These are phyloP conservation scores for Micrasema minimum DNA, from an alignment of 1,140 invertebrate genomes.

Conservation along the genomic window DNA sequence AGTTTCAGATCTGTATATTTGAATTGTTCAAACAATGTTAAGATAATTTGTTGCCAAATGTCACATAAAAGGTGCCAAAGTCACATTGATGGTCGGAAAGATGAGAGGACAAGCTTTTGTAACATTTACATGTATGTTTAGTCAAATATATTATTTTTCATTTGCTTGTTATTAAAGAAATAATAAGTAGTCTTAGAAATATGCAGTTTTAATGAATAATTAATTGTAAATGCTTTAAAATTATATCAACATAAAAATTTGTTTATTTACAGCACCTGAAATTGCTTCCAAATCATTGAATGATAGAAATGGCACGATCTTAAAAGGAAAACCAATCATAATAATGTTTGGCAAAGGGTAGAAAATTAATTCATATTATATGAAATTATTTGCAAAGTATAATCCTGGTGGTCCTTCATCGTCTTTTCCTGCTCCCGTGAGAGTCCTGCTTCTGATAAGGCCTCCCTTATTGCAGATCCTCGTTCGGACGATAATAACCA, in stretches of 20 bases:
- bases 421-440: no score
- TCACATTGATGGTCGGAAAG: constrained; percentile 63
- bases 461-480: no score
- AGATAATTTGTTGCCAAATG: constrained; percentile 58
- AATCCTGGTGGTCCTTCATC: no score
- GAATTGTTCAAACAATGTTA: constrained; percentile 63
- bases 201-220: no score
- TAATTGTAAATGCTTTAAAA: no score
- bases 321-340: constrained; percentile 59
- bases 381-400: not conserved
- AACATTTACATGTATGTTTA: constrained; percentile 64
- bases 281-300: constrained; percentile 55
- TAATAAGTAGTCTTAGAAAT: no score
- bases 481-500: no score
- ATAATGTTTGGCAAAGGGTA: constrained; percentile 55
- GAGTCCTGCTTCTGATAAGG: no score
- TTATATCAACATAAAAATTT: no score
- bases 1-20: no score
- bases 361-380: not conserved
- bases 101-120: constrained; percentile 72
- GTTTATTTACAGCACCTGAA: constrained; percentile 53
- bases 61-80: constrained; percentile 56
- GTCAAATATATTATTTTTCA: no score
- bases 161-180: no score
- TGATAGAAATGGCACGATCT: constrained; percentile 56